Conservation (phyloP, 2,113 vertebrate species). For the Hyperoodon ampullatus region DNA sequence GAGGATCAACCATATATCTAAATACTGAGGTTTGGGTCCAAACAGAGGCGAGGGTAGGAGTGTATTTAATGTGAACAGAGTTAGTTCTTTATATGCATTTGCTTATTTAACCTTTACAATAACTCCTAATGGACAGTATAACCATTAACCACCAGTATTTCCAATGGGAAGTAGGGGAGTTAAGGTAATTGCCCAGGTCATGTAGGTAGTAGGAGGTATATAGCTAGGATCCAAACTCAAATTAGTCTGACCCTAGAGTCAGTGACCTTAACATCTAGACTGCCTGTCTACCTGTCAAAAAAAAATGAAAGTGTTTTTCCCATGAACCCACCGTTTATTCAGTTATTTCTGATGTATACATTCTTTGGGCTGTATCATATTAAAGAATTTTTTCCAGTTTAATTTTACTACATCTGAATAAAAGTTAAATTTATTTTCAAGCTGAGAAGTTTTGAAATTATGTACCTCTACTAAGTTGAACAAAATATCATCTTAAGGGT, state of each 20-base stretch:
- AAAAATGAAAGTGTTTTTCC: neutral
- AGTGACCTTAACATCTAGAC: neutral
- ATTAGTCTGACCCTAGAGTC: neutral
- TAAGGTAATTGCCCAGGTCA: neutral
- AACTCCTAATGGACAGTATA: neutral
- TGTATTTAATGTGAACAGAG: neutral
- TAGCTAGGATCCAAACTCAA: neutral
- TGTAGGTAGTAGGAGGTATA: neutral
- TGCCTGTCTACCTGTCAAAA: neutral
- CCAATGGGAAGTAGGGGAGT: neutral
- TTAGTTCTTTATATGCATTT: neutral
- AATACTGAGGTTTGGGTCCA: neutral
- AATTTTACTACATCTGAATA: neutral
- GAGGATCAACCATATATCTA: neutral
- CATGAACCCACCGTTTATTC: neutral
- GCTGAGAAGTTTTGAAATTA: neutral
- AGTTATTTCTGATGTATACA: neutral
- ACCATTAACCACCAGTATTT: neutral
- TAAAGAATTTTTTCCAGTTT: neutral
- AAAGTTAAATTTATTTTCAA: neutral
- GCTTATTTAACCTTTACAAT: neutral
- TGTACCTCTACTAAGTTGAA: neutral
- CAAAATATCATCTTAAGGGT: neutral
- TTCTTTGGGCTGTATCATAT: neutral
- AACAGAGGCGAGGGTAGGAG: neutral